Evolutionary conservation across 1,140 invertebrate genomes (phyloP).

Genomic region (Drosophila pectinifera): DNA sequence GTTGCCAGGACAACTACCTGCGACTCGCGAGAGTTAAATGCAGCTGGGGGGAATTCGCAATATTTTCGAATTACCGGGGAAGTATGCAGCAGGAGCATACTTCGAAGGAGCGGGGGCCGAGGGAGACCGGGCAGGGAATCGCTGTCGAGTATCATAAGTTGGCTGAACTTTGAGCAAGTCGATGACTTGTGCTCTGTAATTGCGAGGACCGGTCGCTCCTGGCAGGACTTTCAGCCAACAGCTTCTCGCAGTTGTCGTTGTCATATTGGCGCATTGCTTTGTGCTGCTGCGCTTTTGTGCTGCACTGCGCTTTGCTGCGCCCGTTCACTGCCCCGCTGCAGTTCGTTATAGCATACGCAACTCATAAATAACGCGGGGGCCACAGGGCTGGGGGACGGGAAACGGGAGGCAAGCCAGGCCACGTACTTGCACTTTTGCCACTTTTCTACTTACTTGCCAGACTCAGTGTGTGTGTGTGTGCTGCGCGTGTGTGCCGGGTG

Average conservation of each 20-base stretch:
- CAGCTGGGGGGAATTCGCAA: conserved; percentile 40
- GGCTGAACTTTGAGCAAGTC: conserved; percentile 51
- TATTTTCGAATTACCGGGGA: conserved; percentile 42
- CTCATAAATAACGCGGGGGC: conserved; percentile 72
- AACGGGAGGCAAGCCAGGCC: conserved; percentile 46
- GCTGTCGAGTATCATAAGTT: conserved; percentile 51
- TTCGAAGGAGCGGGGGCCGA: too few species aligned
- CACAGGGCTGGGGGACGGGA: neutral
- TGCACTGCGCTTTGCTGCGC: conserved; percentile 19
- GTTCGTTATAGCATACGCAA: conserved; percentile 80
- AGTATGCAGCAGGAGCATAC: conserved; percentile 39
- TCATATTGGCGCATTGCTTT: conserved; percentile 69
- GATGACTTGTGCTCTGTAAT: conserved; percentile 53
- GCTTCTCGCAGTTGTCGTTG: conserved; percentile 58
- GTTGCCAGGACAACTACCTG: conserved; percentile 42
- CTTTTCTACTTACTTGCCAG: conserved; percentile 72
- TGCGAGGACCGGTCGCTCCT: conserved; percentile 29
- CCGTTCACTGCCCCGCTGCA: conserved; percentile 35
- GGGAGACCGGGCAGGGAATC: conserved; percentile 21
- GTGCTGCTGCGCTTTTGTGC: conserved; percentile 65
- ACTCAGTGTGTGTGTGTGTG: conserved; percentile 14
- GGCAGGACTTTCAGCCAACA: conserved; percentile 40
- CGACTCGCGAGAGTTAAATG: conserved; percentile 16
- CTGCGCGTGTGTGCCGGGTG: conserved; percentile 30
- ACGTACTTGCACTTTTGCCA: conserved; percentile 74